Percentiles rank a stretch among this genome's conserved stretches.
These are phyloP conservation scores for Panonychus citri DNA, from an alignment of 1,140 invertebrate species.

Conservation along the genomic window DNA sequence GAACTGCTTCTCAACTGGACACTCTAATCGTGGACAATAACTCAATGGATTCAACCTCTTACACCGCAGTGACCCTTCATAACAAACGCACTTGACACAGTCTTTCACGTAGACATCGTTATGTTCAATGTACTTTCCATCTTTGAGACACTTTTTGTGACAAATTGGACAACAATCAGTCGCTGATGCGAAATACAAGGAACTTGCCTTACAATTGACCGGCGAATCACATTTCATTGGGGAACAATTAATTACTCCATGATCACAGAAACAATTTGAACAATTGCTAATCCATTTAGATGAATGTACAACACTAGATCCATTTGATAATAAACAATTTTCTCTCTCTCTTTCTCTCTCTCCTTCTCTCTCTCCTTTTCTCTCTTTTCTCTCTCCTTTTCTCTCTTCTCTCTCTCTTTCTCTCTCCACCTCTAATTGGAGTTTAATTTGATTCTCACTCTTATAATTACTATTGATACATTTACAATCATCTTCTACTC, in stretches of 20 bases:
- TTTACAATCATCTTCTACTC: too few species aligned
- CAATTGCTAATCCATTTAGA: too few species aligned
- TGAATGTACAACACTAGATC: too few species aligned
- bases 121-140: conserved; percentile 52
- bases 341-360: too few species aligned
- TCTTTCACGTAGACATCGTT: conserved; percentile 42
- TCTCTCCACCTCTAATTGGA: too few species aligned
- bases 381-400: too few species aligned
- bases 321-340: neutral
- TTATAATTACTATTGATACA: conserved; percentile 41
- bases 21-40: conserved; percentile 52
- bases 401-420: too few species aligned
- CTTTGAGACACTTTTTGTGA: conserved; percentile 40
- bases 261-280: conserved; percentile 30
- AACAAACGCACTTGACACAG: conserved; percentile 24
- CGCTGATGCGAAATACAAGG: conserved; percentile 39
- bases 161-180: conserved; percentile 64
- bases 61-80: conserved; percentile 56
- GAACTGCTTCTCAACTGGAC: conserved; percentile 47
- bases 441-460: conserved; percentile 20
- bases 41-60: conserved; percentile 41
- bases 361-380: too few species aligned
- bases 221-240: too few species aligned
- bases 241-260: conserved; percentile 49
- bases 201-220: conserved; percentile 48